These are phyloP conservation scores for Ectropis crepuscularia DNA, from an alignment of 2,888 invertebrate species.

Conservation along the genomic window DNA sequence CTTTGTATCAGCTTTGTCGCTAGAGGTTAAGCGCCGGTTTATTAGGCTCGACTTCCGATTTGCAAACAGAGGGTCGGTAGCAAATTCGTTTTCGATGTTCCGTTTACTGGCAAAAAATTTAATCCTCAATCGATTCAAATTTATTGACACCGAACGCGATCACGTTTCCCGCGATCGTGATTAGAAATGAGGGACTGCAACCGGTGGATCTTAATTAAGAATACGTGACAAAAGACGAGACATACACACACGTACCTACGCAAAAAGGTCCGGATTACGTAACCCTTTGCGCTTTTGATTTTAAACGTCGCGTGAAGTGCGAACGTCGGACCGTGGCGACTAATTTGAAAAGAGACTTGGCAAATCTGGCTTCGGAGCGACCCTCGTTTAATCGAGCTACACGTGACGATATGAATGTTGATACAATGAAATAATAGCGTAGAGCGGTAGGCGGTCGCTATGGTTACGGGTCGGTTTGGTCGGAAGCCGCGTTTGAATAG, in stretches of 20 bases:
- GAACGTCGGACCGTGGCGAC: conserved; percentile 70
- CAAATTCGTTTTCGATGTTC: conserved; percentile 67
- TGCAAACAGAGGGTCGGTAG: conserved; percentile 73
- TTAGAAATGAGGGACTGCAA: conserved; percentile 74
- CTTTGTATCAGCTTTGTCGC: conserved; percentile 83
- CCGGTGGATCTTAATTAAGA: conserved; percentile 83
- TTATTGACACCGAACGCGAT: conserved; percentile 59
- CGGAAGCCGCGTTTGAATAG: conserved; percentile 70
- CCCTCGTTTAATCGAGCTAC: conserved; percentile 80
- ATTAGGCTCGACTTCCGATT: conserved; percentile 81
- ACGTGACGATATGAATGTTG: conserved; percentile 81
- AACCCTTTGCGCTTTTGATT: conserved; percentile 84
- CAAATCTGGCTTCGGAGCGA: conserved; percentile 80
- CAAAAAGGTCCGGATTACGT: conserved; percentile 83
- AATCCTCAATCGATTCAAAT: conserved; percentile 56
- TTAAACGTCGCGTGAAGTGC: conserved; percentile 81
- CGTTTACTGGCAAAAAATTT: conserved; percentile 58
- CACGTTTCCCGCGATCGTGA: conserved; percentile 69
- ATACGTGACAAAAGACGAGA: conserved; percentile 85
- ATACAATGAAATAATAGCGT: conserved; percentile 79
- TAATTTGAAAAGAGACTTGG: conserved; percentile 82
- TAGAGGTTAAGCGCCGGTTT: conserved; percentile 83
- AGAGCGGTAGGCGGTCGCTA: conserved; percentile 72
- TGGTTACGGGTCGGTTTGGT: conserved; percentile 69
- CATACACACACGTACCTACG: conserved; percentile 77